phyloP scores from a whole-genome alignment of 1,140 invertebrate species.

The Calosoma granatense region DNA sequence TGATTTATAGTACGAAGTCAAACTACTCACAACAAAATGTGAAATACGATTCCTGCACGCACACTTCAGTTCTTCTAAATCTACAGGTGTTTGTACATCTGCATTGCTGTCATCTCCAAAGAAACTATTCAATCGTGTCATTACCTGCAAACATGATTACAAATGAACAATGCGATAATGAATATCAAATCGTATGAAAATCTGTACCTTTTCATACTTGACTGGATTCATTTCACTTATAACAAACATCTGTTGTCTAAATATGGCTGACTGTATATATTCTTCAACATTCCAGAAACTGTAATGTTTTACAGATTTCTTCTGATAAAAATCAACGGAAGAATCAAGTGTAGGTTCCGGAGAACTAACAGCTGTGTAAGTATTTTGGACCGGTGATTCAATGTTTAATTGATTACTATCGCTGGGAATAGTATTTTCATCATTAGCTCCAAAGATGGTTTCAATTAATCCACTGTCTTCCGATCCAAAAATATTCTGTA shows the following conservation, averaged over 20 bases:
- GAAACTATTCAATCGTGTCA: neutral
- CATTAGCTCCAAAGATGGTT: too few relatives aligned
- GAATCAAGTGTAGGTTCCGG: too few relatives aligned
- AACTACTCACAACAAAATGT: neutral
- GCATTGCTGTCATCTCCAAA: neutral
- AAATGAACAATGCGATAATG: too few relatives aligned
- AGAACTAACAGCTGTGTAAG: too few relatives aligned
- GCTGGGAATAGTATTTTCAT: too few relatives aligned
- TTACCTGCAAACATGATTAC: neutral
- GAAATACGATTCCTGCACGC: neutral
- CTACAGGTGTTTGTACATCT: neutral
- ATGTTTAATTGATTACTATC: too few relatives aligned
- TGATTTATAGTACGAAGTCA: neutral
- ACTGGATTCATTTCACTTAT: slow-evolving; percentile 35
- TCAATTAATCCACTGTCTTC: too few relatives aligned
- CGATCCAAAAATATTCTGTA: too few relatives aligned
- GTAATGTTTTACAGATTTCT: too few relatives aligned
- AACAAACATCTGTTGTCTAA: slow-evolving; percentile 29
- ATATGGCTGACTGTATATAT: slow-evolving; percentile 20
- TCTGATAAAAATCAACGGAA: too few relatives aligned
- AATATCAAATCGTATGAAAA: too few relatives aligned
- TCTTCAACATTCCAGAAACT: neutral
- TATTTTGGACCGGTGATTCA: too few relatives aligned
- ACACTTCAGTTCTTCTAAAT: neutral
- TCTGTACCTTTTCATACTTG: neutral